Base-by-base conservation (phyloP, 2,888 invertebrate species). In the Cheilosia scutellata region DNA sequence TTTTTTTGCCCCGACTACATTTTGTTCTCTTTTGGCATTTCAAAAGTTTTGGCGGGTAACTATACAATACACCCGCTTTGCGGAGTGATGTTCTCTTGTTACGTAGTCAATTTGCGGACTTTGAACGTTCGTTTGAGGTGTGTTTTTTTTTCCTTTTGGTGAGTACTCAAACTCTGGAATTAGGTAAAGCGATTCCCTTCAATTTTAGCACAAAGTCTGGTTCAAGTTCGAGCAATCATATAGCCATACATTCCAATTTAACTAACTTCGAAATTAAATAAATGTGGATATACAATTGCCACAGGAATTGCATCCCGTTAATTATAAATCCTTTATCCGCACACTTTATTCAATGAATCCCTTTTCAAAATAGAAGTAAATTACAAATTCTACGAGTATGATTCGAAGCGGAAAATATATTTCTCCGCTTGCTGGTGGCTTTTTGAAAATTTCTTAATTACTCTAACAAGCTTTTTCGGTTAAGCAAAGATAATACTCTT, bases 91-190 rank as follows among this genome's bases (percentile, higher is more conserved):
- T 58, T 47, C 71, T 33, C 27, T 47, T 71, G 37, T 71, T 71
- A 72, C 57, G 31, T 13, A 58, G 71, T 72, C 60, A 72, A 62
- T 72, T 72, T 51, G 71, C n/a, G 27, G 29, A 51, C 29, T 72
- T 51, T 62, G 60, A 42, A 29, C 42, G 11, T 29, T 53, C 40
- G 40, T 72, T 51, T 51, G 60, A 40, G 20, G 51, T 40, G 5
- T 25, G 40, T 13, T 11, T 29, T 27, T 60, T 72, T 51, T 33
- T 47, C 5, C 16, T 9, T 7, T 16, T 20, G 6, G 16, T 47
- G 13, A 44, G n/a, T 5, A 44, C n/a, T 1, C 7, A 44, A 16
- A 44, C 5, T 44, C 16, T 44, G 16, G 2, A 44, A 44, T 16
- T 16, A 6, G 2, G 44, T 55, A 20, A 37, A 44, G 31, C 29